Percentiles rank a stretch among this genome's conserved stretches.
These are phyloP conservation scores for Panurus biarmicus DNA, from an alignment of 2,113 vertebrate species.

Conservation along the genomic window DNA sequence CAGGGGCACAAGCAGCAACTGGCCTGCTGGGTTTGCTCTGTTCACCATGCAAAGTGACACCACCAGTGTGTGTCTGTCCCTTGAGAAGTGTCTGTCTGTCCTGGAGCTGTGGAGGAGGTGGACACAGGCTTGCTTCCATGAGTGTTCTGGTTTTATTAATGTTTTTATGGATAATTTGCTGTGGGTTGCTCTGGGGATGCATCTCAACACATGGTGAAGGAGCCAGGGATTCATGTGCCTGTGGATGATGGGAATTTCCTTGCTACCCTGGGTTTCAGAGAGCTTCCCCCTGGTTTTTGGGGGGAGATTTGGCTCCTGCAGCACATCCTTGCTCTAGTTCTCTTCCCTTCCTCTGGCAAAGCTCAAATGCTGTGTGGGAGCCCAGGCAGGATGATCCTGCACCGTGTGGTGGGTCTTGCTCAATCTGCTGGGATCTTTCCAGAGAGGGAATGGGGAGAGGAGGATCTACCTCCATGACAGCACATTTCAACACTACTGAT, in stretches of 20 bases:
- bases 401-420: background rate
- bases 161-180: background rate
- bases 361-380: background rate
- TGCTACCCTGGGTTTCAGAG: fast-evolving
- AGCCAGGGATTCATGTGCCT: fast-evolving
- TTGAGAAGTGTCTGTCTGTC: background rate
- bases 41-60: background rate
- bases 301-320: background rate
- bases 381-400: background rate
- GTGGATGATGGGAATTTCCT: background rate
- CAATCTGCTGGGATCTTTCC: background rate
- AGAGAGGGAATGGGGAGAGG: background rate
- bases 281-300: background rate
- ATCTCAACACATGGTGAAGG: fast-evolving
- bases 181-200: background rate
- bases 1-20: constrained; percentile 17
- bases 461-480: background rate
- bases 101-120: background rate
- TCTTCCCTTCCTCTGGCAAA: background rate
- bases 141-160: background rate
- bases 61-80: background rate
- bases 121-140: background rate
- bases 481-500: background rate
- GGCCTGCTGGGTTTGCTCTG: background rate
- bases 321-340: background rate